Percentiles rank a stretch among this genome's conserved stretches.
Evolutionary conservation across 2,113 vertebrate species (phyloP).

Genomic region (Formicarius rufipectus): DNA sequence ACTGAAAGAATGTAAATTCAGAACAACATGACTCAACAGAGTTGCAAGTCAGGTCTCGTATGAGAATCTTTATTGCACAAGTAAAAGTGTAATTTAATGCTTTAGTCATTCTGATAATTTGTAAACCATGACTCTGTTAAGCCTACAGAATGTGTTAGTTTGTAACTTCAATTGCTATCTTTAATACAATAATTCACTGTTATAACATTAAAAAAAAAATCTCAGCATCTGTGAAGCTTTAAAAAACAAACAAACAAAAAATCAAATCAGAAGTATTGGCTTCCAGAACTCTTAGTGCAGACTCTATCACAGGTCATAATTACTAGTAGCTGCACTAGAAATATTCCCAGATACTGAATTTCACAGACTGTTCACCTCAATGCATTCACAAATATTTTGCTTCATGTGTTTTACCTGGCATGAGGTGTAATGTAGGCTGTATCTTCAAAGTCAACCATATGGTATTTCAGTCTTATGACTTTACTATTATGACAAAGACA

Average conservation of each 20-base stretch:
- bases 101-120: not conserved
- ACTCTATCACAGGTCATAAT: not conserved
- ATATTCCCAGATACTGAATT: not conserved
- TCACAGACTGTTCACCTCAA: not conserved
- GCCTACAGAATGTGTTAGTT: not conserved
- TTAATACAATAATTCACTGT: not conserved
- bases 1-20: not conserved
- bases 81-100: not conserved
- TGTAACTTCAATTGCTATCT: not conserved
- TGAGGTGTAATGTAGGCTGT: not conserved
- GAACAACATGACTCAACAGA: not conserved
- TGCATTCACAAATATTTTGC: not conserved
- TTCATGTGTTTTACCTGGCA: not conserved
- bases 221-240: not conserved
- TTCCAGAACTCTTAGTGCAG: not conserved
- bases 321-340: not conserved
- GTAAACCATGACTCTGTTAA: not conserved
- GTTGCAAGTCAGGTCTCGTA: not conserved
- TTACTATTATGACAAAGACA: not conserved
- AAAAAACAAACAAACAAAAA: not conserved
- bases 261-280: not conserved
- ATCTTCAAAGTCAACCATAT: not conserved
- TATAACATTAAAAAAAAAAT: not conserved
- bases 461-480: not conserved
- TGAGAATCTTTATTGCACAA: not conserved